Evolutionary conservation across 2,113 vertebrate genomes (phyloP), one percentile per base, ranked within the genome.

Genomic region (Oncorhynchus gorbuscha): DNA sequence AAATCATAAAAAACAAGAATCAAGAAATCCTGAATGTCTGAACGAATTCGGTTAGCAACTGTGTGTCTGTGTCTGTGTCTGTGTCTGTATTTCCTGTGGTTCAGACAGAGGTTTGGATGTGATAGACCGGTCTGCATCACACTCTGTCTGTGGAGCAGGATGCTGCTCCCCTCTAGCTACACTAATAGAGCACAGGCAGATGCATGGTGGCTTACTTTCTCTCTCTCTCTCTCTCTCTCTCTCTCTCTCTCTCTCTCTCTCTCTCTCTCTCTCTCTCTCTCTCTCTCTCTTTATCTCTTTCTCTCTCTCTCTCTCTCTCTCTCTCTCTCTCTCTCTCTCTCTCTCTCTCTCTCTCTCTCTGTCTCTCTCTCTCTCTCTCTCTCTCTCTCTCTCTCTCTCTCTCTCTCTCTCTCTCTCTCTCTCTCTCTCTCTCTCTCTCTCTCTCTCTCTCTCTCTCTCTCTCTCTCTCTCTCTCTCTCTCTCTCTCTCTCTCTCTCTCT

Each of bases 61-160:
- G 28, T 49, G 71, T 69, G 62, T n/a, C 45, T 61, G 76, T 71
- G 62, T 28, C 48, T 59, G 28, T 48, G 67, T 58, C 9, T 64
- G 59, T 35, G 30, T 26, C 69, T 73, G 24, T 76, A 69, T 74
- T 86, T 86, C 82, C 82, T 86, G 85, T 86, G 85, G 85, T 84
- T 71, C 85, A 86, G 85, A 84, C 82, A 84, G 80, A 81, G 80
- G 80, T 86, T 84, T 86, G 68, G 51, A 86, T 77, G 85, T 84
- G 82, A 66, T 74, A 86, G 82, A 84, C 85, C 26, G 69, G 69
- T 58, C 75, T 66, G 62, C 79, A 59, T 76, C 74, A 73, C 20
- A 45, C 67, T 59, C 28, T 58, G 51, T 72, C 66, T 76, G 55
- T 58, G 75, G 51, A 58, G 76, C 85, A 86, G 85, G 82, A 86